Base-by-base conservation (phyloP, 1,140 invertebrate species). In the Asobara japonica region DNA sequence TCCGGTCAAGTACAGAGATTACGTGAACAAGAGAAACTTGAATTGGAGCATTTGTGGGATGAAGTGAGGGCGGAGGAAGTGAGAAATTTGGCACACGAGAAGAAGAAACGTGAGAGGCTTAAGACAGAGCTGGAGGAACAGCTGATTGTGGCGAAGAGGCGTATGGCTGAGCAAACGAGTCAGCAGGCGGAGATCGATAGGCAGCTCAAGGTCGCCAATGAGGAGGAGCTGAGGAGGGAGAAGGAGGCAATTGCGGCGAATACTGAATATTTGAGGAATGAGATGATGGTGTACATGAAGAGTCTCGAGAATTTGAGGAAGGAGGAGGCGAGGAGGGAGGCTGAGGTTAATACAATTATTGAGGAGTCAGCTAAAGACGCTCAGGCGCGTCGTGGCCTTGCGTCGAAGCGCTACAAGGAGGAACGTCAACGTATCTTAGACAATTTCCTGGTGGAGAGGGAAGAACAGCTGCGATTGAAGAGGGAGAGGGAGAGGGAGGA, bases 81-180 rank as follows among this genome's bases (percentile, higher is more conserved):
- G 6, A 13, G 31, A 6, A 69, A 69, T 22, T 56, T 76, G n/a
- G 78, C 75, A 6, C 64, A 1, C 6, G 75, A 77, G 25, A 72
- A 33, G 8, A 25, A 67, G 22, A 78, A 78, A 13, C 72, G 77
- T 6, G 62, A 74, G 6, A 36, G 61, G 13, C 25, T 80, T 56
- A 79, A 74, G 64, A 65, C 18, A 6, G 80, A 81, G 7, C 45
- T 83, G 29, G 76, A 79, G 62, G 80, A 81, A 29, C 80, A 82
- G 30, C 71, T 80, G 13, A 16, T 70, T 33, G 31, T 30, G 11
- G 62, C 76, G 5, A 76, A 70, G 20, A 74, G 65, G 60, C 62
- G 22, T 2, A 30, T 79, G 13, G 76, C 51, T 0, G 77, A 83
- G 25, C 68, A 74, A 20, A 74, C 74, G 1, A 65, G 70, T 2